Evolutionary conservation across 2,113 vertebrate genomes (phyloP).

Genomic region (Micromys minutus): DNA sequence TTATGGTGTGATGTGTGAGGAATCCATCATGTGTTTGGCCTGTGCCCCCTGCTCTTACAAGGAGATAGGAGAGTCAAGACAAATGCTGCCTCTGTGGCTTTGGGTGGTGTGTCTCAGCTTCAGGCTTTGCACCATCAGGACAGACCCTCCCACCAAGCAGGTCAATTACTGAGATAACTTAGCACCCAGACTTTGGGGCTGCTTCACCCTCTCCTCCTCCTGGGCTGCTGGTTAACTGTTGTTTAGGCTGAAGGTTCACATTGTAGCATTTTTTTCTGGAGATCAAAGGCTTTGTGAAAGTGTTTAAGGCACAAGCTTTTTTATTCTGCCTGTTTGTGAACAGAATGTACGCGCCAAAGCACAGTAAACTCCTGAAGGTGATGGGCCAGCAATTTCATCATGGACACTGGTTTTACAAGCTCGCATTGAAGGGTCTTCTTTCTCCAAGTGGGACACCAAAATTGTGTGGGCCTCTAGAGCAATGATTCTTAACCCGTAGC

Average conservation of each 20-base stretch:
- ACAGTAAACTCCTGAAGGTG: background rate
- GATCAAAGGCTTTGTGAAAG: constrained; percentile 23
- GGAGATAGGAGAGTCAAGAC: constrained; percentile 55
- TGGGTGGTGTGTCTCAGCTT: background rate
- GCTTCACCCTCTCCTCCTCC: background rate
- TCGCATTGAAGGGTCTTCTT: background rate
- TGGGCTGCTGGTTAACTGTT: constrained; percentile 24
- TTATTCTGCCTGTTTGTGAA: background rate
- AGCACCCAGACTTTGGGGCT: background rate
- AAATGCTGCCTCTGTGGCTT: background rate
- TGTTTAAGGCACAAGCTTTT: constrained; percentile 3
- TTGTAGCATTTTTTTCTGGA: background rate
- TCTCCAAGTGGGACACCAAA: background rate
- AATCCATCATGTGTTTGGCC: constrained; percentile 74
- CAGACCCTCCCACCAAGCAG: constrained; percentile 6
- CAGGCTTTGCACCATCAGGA: constrained; percentile 46
- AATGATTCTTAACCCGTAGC: background rate
- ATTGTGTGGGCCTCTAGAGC: background rate
- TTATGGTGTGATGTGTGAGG: constrained; percentile 73
- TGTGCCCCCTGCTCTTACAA: constrained; percentile 32
- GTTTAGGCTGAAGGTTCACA: background rate
- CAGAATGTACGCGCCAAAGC: background rate
- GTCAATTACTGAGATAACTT: constrained; percentile 36
- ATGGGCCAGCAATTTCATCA: background rate
- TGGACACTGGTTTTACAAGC: background rate